Percentiles rank a stretch among this genome's conserved stretches.
Conservation (phyloP, 1,140 invertebrate species). For the Coptotermes formosanus region DNA sequence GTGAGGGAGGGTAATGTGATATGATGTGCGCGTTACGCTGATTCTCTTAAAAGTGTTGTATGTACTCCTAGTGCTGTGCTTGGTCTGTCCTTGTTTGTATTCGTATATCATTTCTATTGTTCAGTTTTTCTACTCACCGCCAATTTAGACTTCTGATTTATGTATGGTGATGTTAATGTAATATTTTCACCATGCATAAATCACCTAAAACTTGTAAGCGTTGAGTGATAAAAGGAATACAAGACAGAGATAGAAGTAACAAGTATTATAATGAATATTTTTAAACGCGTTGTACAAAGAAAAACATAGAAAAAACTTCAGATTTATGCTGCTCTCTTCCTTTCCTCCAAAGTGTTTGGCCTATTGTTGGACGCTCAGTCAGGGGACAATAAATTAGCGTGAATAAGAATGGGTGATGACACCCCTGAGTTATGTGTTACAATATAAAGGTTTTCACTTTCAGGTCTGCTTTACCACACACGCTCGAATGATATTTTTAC, state of each 20-base stretch:
- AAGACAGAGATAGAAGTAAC: neutral
- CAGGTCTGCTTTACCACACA: no score
- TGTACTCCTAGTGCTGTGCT: neutral
- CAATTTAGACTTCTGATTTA: neutral
- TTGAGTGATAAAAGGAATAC: neutral
- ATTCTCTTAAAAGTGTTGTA: neutral
- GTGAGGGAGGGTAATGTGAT: no score
- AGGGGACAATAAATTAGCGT: neutral
- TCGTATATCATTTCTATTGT: neutral
- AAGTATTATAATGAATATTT: neutral
- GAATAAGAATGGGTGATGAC: neutral
- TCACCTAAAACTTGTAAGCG: neutral
- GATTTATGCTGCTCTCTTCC: neutral
- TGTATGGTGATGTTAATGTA: neutral
- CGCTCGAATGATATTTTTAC: no score
- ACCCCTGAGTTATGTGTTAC: no score
- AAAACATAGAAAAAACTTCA: neutral
- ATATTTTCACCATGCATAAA: constrained; percentile 7
- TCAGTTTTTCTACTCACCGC: neutral
- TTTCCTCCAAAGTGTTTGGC: neutral
- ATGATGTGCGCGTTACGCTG: no score
- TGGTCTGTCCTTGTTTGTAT: neutral
- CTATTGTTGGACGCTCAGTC: neutral
- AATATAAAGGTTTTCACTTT: no score
- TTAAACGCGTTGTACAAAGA: neutral